phyloP scores from a whole-genome alignment of 2,113 vertebrate genomes.

The Menidia beryllina region DNA sequence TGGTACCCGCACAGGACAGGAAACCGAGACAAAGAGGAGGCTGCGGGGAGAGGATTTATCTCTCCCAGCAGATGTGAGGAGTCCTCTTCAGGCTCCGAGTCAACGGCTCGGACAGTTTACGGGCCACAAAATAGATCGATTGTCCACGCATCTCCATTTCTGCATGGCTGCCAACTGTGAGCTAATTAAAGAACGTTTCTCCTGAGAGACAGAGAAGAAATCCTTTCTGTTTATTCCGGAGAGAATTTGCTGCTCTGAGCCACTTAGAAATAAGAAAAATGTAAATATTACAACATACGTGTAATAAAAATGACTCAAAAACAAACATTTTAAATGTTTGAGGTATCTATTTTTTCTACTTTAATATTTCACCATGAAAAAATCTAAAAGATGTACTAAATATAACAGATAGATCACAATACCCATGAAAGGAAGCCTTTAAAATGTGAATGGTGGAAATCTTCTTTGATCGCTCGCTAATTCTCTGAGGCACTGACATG shows the following conservation, averaged over 20 bases:
- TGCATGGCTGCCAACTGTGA: constrained; percentile 60
- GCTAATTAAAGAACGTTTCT: constrained; percentile 77
- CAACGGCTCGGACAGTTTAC: constrained; percentile 72
- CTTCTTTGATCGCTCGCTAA: neutral
- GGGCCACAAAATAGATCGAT: constrained; percentile 75
- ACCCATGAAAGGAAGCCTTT: constrained; percentile 1
- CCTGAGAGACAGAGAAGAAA: constrained; percentile 35
- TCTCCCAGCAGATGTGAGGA: constrained; percentile 62
- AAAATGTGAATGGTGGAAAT: constrained; percentile 16
- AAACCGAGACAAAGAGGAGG: constrained; percentile 23
- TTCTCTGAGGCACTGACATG: constrained; percentile 25
- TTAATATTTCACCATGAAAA: neutral
- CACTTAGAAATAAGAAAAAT: too few relatives aligned
- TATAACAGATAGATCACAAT: neutral
- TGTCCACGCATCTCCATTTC: constrained; percentile 65
- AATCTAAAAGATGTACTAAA: neutral
- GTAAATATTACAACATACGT: too few relatives aligned
- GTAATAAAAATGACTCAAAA: too few relatives aligned
- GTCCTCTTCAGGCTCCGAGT: constrained; percentile 54
- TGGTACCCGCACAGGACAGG: constrained; percentile 17
- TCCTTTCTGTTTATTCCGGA: constrained; percentile 31
- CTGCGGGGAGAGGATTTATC: constrained; percentile 57
- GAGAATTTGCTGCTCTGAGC: constrained; percentile 29
- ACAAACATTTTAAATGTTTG: too few relatives aligned
- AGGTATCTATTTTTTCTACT: too few relatives aligned